Base-by-base conservation (phyloP, 2,797 vertebrate species). In the Microcaecilia unicolor region DNA sequence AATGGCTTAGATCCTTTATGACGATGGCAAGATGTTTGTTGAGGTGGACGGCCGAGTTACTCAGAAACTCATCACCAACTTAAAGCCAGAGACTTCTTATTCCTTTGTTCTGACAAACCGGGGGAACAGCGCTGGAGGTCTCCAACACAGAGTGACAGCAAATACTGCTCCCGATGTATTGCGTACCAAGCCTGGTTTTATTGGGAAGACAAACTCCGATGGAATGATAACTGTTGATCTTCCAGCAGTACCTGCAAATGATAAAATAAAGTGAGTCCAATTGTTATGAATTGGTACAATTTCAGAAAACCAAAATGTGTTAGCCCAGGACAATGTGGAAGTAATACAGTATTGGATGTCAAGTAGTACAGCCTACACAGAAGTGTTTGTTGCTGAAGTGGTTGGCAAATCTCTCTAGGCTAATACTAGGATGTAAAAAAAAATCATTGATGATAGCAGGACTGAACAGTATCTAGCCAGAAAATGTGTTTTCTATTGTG, bases 61-160 rank as follows among this genome's bases (percentile, higher is more conserved):
- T 0, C 91, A 95, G 76, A 98, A 97, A 69, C 76, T 97, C 30
- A 99, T 99, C 59, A 92, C 85, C 7, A 92, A 92, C 44, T 84
- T 99, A 45, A 93, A 96, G 46, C 95, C 96, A 0, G 93, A 95
- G 71, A 99, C 96, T 0, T 92, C 93, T 3, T 99, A 99, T 58
- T 99, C 95, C 1, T 99, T 99, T 61, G 91, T 98, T 29, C 58
- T 99, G 53, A 98, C 95, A 5, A 99, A 98, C 55, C 93, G 96
- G 9, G 96, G 96, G 2, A 98, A 98, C 59, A 98, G 96, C 16
- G 96, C 96, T 1, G 96, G 95, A 1, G 96, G 96, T 5, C 83
- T 99, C 36, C 96, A 99, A 64, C 96, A 99, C 48, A 87, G 92
- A 3, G 96, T 99, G 5, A 91, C 92, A 3, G 90, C 93, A 31